These are phyloP conservation scores for Ectobius pallidus DNA, from an alignment of 2,888 invertebrate genomes.

Conservation along the genomic window DNA sequence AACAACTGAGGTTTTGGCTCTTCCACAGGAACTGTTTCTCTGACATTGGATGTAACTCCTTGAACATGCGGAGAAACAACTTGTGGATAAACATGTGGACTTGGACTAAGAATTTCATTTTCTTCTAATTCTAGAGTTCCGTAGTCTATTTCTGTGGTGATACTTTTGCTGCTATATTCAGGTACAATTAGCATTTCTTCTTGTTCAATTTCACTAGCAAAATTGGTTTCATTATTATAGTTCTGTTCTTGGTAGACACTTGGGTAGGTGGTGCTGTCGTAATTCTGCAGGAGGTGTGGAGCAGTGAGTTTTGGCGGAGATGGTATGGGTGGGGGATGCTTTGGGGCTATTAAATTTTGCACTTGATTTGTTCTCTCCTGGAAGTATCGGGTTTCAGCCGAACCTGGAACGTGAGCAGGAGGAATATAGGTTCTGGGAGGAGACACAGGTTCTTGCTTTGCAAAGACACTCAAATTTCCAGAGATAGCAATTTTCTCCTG, in stretches of 20 bases:
- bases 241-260: background rate
- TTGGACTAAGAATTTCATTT: background rate
- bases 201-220: background rate
- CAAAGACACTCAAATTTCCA: slow-evolving; percentile 9
- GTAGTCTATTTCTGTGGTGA: slow-evolving; percentile 21
- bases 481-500: slow-evolving; percentile 33
- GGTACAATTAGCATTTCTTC: background rate
- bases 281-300: slow-evolving; percentile 55
- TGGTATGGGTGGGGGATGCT: slow-evolving; percentile 35
- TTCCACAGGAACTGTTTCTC: slow-evolving; percentile 19
- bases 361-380: slow-evolving; percentile 23
- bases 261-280: slow-evolving; percentile 44
- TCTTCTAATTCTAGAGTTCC: slow-evolving; percentile 2
- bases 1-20: background rate
- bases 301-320: slow-evolving; percentile 53
- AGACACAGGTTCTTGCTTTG: slow-evolving; percentile 29
- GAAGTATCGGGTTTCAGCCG: slow-evolving; percentile 18
- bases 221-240: background rate
- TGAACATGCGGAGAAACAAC: too few relatives aligned
- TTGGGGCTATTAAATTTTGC: background rate
- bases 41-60: slow-evolving; percentile 40
- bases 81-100: too few relatives aligned
- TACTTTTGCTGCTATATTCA: slow-evolving; percentile 17
- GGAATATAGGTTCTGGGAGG: slow-evolving; percentile 38
- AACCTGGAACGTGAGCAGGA: slow-evolving; percentile 25